phyloP scores from a whole-genome alignment of 2,888 invertebrate genomes.

The Andrena haemorrhoa region DNA sequence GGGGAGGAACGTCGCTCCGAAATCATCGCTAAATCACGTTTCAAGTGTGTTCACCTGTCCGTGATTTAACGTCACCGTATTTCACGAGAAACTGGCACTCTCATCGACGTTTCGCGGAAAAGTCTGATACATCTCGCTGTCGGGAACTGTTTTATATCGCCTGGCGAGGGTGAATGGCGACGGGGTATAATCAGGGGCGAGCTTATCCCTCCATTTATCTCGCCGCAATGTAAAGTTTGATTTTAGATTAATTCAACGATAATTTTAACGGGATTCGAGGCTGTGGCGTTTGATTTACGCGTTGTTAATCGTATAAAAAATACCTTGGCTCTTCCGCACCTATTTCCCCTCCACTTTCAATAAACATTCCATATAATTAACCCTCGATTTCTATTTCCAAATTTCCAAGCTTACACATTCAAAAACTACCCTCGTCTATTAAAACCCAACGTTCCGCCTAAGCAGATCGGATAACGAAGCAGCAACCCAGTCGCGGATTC shows the following conservation, averaged over 20 bases:
- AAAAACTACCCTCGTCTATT: neutral
- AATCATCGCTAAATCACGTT: neutral
- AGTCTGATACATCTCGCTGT: slow-evolving; percentile 13
- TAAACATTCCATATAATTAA: neutral
- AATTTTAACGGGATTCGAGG: neutral
- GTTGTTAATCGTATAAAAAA: slow-evolving; percentile 5
- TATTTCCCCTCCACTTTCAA: neutral
- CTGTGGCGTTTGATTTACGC: neutral
- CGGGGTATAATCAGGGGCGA: slow-evolving; percentile 39
- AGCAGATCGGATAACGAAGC: neutral
- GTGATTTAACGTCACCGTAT: slow-evolving; percentile 7
- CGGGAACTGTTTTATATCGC: slow-evolving; percentile 29
- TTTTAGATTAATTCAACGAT: slow-evolving; percentile 30
- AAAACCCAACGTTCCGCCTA: neutral
- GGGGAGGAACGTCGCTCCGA: neutral
- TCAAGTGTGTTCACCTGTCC: slow-evolving; percentile 1
- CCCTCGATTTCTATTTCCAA: neutral
- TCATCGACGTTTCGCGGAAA: slow-evolving; percentile 16
- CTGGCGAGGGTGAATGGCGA: slow-evolving; percentile 17
- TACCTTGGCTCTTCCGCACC: too few relatives aligned
- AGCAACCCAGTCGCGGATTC: neutral
- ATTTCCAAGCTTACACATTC: neutral
- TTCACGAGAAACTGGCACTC: slow-evolving; percentile 4
- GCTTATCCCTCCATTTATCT: slow-evolving; percentile 52
- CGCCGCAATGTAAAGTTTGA: slow-evolving; percentile 18